Evolutionary conservation across 2,113 vertebrate species (phyloP), one percentile per base, ranked within the genome.

Genomic region (Ptychochromis oligacanthus): DNA sequence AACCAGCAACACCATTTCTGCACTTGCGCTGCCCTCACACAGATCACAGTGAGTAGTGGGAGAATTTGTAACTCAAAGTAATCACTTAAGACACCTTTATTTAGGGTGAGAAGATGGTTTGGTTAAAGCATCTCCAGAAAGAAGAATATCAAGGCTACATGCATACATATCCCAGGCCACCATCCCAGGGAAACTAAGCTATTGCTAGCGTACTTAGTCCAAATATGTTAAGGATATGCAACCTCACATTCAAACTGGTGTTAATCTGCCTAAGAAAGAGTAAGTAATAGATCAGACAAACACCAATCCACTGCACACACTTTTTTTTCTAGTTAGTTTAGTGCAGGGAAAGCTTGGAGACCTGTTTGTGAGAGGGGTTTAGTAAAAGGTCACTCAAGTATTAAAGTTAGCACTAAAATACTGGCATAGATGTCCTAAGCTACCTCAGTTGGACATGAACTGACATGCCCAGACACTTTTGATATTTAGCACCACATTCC

Each of bases 401-500:
- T 43, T 57, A 28, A 34, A 24, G 75, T 59, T 77, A n/a, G 56
- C 28, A 11, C 13, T 3, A 70, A 75, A 80, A 43, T 7, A 31
- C 52, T 54, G 58, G 40, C 24, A 80, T 20, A 14, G 43, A 12
- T 18, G n/a, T 70, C 70, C 70, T 80, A 60, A 79, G 34, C 64
- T 78, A n/a, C 78, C 49, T 79, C 62, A 77, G 75, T 64, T 76
- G 79, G 84, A 87, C 83, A 43, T 83, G 40, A 89, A 82, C 61
- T 10, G 62, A 83, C 92, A 75, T 86, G 92, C 65, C 77, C 67
- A 26, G 31, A 60, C 83, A 3, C 12, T 38, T 79, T 60, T 84
- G 80, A 89, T 81, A 91, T 90, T 92, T 88, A 92, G 60, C 40
- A 77, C 64, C 77, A 77, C 85, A 93, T 93, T 94, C 91, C 89